Evolutionary conservation across 2,888 invertebrate genomes (phyloP).

Genomic region (Cephalotes varians): DNA sequence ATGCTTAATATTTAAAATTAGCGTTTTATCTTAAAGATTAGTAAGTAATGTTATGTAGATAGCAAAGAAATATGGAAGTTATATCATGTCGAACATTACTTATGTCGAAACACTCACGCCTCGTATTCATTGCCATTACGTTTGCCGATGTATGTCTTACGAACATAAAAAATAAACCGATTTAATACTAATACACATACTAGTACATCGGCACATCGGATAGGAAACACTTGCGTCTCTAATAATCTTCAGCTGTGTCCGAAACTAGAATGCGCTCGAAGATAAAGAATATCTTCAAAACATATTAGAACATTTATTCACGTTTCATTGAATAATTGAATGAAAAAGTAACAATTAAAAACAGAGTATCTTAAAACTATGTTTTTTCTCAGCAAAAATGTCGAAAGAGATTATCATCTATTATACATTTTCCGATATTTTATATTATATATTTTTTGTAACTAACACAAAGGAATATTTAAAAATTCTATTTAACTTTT

Average conservation of each 20-base stretch:
- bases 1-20: not conserved
- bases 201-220: not conserved
- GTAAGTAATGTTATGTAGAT: not conserved
- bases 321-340: not conserved
- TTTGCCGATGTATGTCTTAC: conserved; percentile 40
- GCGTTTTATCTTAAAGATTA: not conserved
- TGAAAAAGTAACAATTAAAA: not conserved
- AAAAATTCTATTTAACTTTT: not conserved
- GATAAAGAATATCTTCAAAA: conserved; percentile 7
- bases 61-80: not conserved
- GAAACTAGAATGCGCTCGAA: not conserved
- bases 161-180: conserved; percentile 50
- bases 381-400: not conserved
- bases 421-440: not conserved
- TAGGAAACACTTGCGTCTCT: conserved; percentile 66
- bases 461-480: not conserved
- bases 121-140: conserved; percentile 20
- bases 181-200: conserved; percentile 13
- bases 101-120: not conserved
- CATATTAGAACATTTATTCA: conserved; percentile 19
- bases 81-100: not conserved
- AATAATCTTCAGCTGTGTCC: conserved; percentile 4
- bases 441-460: not conserved
- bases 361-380: not conserved
- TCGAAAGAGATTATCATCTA: not conserved